phyloP scores from a whole-genome alignment of 2,113 vertebrate genomes.

The Crotalus tigris region DNA sequence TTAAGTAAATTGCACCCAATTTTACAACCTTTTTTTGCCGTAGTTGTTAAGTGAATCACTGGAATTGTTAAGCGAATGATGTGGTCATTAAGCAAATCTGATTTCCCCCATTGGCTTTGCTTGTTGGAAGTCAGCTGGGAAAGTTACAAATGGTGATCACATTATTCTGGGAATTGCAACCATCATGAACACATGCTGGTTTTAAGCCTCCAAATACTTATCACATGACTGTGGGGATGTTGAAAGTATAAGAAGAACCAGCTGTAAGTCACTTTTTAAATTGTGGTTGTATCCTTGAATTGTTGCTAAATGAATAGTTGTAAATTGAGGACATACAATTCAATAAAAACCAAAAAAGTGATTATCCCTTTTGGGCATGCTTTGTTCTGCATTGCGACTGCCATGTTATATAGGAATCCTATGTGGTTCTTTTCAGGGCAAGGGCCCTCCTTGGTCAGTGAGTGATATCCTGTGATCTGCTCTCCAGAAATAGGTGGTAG shows the following conservation, averaged over 20 bases:
- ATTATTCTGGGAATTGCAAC: neutral
- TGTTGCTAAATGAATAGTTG: neutral
- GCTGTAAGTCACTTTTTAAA: neutral
- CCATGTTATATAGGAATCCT: neutral
- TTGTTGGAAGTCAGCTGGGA: neutral
- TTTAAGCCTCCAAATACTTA: neutral
- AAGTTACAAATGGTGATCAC: neutral
- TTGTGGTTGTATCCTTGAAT: neutral
- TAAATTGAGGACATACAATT: neutral
- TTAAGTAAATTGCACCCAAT: neutral
- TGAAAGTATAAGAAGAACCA: neutral
- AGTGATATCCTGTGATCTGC: neutral
- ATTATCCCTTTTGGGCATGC: too few relatives aligned
- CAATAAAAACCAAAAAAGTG: neutral
- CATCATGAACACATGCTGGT: neutral
- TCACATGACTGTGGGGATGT: neutral
- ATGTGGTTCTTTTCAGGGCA: neutral
- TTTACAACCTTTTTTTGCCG: neutral
- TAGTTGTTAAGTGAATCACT: neutral
- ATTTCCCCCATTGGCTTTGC: neutral
- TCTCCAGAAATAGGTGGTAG: neutral
- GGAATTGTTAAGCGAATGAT: neutral
- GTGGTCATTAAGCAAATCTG: neutral
- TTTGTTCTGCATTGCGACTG: neutral
- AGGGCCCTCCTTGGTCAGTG: neutral